Percentiles rank a stretch among this genome's conserved stretches.
phyloP scores from a whole-genome alignment of 2,888 invertebrate genomes.

The Clanis bilineata region DNA sequence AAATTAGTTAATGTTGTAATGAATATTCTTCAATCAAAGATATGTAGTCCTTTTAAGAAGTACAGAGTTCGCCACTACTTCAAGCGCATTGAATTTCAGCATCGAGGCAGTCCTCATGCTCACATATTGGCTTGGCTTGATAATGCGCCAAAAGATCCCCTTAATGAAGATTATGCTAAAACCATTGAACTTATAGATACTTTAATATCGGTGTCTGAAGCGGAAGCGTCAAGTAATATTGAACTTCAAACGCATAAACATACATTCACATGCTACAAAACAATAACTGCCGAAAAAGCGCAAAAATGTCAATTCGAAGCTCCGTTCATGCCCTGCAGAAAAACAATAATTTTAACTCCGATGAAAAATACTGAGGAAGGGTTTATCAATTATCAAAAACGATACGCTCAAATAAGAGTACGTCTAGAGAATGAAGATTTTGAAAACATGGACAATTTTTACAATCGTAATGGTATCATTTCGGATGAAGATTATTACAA shows the following conservation, averaged over 20 bases:
- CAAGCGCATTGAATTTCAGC: slow-evolving; percentile 41
- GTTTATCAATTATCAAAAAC: background rate
- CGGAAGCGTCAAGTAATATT: background rate
- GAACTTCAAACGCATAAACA: background rate
- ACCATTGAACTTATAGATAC: slow-evolving; percentile 1
- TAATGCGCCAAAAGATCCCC: slow-evolving; percentile 33
- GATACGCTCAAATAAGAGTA: background rate
- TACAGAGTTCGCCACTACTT: slow-evolving; percentile 38
- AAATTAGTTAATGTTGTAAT: slow-evolving; percentile 38
- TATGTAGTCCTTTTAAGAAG: slow-evolving; percentile 37
- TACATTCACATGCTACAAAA: background rate
- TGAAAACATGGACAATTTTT: background rate
- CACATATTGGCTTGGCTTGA: slow-evolving; percentile 42
- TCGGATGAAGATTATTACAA: slow-evolving; percentile 31
- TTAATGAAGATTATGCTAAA: slow-evolving; percentile 21
- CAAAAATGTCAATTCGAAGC: slow-evolving; percentile 23
- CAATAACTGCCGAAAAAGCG: background rate
- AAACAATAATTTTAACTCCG: background rate
- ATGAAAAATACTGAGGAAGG: background rate
- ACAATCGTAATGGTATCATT: slow-evolving; percentile 22
- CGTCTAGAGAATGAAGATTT: background rate
- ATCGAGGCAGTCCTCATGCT: slow-evolving; percentile 39
- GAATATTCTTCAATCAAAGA: slow-evolving; percentile 33
- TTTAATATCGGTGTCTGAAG: background rate
- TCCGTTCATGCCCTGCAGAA: background rate